A percentile compares a stretch with the other conserved stretches of the same genome.
Conservation (phyloP, 1,140 invertebrate species). For the Drosophila willistoni region DNA sequence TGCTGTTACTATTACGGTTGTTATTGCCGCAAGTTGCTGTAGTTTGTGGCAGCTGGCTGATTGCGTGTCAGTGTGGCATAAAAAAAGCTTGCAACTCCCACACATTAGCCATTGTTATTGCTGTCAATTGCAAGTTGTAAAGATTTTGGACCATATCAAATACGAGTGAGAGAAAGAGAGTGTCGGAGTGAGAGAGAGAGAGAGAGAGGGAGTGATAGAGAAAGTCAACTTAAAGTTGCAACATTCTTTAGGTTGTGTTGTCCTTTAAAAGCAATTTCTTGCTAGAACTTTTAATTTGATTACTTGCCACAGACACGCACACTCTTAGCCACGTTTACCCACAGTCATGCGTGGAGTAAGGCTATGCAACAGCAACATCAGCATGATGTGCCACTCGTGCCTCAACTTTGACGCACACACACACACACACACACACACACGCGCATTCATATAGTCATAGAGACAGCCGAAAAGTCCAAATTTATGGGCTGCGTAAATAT, state of each 20-base stretch:
- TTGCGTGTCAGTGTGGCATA: conserved; percentile 71
- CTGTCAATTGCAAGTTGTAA: conserved; percentile 61
- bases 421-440: conserved; percentile 20
- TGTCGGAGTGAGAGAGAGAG: too few relatives aligned
- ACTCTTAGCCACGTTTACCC: background rate
- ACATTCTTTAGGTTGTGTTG: conserved; percentile 37
- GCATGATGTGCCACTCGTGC: conserved; percentile 63
- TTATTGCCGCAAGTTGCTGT: conserved; percentile 16
- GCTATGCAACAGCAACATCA: conserved; percentile 22
- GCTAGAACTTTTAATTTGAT: conserved; percentile 77
- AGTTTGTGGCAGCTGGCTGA: conserved; percentile 67
- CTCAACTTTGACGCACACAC: conserved; percentile 30
- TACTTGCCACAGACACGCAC: conserved; percentile 75
- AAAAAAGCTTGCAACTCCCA: background rate
- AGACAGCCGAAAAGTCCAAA: conserved; percentile 70
- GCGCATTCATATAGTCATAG: conserved; percentile 17
- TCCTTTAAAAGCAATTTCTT: conserved; percentile 73
- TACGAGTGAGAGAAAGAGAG: background rate
- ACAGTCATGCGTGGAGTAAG: conserved; percentile 44
- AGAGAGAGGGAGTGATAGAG: background rate
- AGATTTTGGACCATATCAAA: conserved; percentile 30
- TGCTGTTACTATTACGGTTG: background rate
- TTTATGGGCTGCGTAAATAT: conserved; percentile 80
- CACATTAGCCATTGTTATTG: background rate
- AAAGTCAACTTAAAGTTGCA: conserved; percentile 20